These are phyloP conservation scores for Mormoops blainvillei DNA, from an alignment of 2,113 vertebrate genomes.

Conservation along the genomic window DNA sequence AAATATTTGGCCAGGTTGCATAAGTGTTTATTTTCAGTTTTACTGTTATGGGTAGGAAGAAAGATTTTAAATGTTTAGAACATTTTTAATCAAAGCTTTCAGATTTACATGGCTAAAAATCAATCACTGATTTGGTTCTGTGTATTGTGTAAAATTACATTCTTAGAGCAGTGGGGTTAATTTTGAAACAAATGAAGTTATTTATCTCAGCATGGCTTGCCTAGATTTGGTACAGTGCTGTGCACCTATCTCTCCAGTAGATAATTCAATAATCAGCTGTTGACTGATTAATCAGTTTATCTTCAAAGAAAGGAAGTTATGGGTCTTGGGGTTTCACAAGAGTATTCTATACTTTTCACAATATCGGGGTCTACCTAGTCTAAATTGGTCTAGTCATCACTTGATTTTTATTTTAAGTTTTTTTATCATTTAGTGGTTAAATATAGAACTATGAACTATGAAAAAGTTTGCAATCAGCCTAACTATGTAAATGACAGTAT, in stretches of 20 bases:
- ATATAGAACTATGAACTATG: background rate
- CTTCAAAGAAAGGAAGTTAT: background rate
- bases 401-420: background rate
- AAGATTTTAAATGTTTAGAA: slow-evolving; percentile 75
- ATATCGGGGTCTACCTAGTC: background rate
- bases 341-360: background rate
- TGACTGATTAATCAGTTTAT: slow-evolving; percentile 11
- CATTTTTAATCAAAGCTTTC: slow-evolving; percentile 75
- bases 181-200: slow-evolving; percentile 45
- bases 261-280: slow-evolving; percentile 31
- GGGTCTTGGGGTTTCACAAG: background rate
- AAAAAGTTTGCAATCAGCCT: background rate
- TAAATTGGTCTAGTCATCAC: background rate
- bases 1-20: slow-evolving; percentile 81
- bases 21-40: slow-evolving; percentile 79
- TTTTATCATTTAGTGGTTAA: background rate
- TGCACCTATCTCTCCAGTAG: background rate
- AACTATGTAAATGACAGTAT: background rate
- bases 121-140: slow-evolving; percentile 38
- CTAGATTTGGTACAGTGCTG: background rate
- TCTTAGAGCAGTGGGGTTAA: slow-evolving; percentile 19
- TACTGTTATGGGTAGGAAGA: slow-evolving; percentile 73
- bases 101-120: slow-evolving; percentile 42
- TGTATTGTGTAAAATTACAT: background rate
- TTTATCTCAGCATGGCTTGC: slow-evolving; percentile 34